phyloP scores from a whole-genome alignment of 2,797 vertebrate species.

The Phataginus tricuspis region DNA sequence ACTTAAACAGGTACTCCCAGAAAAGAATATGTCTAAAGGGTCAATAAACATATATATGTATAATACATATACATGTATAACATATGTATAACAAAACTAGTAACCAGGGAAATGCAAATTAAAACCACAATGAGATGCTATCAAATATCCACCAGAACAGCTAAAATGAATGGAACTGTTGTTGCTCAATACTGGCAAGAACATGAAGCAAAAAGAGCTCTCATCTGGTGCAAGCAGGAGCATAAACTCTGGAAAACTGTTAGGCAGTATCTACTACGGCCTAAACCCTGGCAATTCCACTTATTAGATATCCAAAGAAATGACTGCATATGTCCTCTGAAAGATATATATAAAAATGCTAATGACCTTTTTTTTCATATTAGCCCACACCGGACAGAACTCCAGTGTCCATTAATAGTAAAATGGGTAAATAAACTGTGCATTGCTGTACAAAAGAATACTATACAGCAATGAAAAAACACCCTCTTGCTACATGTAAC shows the following conservation, averaged over 20 bases:
- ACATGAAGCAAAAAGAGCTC: background rate
- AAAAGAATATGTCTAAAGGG: background rate
- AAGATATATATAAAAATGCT: background rate
- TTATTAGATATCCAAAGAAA: conserved; percentile 1
- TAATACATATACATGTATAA: background rate
- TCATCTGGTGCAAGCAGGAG: background rate
- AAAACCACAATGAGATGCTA: background rate
- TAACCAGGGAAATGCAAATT: too few relatives aligned
- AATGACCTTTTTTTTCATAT: background rate
- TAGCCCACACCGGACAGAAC: background rate
- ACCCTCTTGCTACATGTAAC: background rate
- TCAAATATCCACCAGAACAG: background rate
- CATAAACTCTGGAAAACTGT: background rate
- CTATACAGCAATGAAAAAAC: background rate
- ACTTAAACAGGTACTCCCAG: background rate
- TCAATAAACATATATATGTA: background rate
- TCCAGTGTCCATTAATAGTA: background rate
- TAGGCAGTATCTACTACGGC: background rate
- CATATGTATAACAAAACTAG: background rate
- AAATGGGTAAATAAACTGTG: background rate
- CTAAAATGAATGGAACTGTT: background rate
- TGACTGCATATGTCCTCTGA: background rate
- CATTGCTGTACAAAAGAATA: background rate
- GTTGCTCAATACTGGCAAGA: background rate
- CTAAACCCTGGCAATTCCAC: background rate